A percentile compares a stretch with the other conserved stretches of the same genome.
Evolutionary conservation across 2,797 vertebrate species (phyloP).

Genomic region (Corythornis leucogaster): DNA sequence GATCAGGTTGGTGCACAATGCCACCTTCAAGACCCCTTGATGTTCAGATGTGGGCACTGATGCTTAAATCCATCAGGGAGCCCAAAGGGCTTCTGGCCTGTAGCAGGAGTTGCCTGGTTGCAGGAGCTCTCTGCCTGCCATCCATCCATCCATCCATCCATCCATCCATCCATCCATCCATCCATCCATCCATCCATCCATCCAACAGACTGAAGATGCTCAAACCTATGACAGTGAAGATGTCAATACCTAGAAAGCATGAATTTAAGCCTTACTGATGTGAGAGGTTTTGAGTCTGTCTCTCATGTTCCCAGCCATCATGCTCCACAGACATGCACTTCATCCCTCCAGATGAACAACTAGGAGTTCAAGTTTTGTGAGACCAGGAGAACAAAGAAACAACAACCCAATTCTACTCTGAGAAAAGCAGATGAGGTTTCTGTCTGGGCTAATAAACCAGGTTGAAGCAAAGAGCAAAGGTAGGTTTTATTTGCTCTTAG

Average conservation of each 20-base stretch:
- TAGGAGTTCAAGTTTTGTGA: neutral
- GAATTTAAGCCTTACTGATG: neutral
- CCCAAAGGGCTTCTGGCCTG: neutral
- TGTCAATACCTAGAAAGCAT: neutral
- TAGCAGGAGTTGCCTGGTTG: neutral
- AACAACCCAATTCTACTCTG: neutral
- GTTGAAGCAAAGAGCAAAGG: neutral
- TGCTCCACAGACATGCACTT: neutral
- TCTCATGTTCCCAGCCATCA: neutral
- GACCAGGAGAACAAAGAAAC: neutral
- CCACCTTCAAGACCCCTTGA: neutral
- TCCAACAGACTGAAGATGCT: neutral
- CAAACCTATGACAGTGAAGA: neutral
- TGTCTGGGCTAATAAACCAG: neutral
- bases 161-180: too few species aligned
- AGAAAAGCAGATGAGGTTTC: neutral
- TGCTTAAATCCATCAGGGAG: neutral
- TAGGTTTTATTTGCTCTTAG: neutral
- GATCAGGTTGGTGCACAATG: neutral
- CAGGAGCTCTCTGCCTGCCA: neutral
- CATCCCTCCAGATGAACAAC: neutral
- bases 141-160: neutral
- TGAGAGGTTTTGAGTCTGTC: fast-evolving
- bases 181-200: neutral
- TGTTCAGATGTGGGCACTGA: neutral